These are phyloP conservation scores for Carposina sasakii DNA, from an alignment of 1,140 invertebrate species.

Conservation along the genomic window DNA sequence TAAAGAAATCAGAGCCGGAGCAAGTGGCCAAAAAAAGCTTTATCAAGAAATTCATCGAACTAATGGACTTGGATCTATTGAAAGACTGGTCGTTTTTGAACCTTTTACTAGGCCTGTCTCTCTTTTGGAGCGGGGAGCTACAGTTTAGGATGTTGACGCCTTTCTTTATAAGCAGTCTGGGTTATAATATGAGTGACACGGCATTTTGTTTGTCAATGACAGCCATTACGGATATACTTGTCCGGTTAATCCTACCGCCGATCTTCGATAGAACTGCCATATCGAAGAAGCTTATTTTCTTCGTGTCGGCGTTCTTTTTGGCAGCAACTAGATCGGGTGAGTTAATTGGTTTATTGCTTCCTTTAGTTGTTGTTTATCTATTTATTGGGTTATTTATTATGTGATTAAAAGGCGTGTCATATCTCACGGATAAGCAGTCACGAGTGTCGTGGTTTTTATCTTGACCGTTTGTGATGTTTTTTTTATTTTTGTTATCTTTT, in stretches of 20 bases:
- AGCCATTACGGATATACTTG: conserved; percentile 81
- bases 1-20: conserved; percentile 54
- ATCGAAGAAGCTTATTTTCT: conserved; percentile 80
- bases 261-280: conserved; percentile 79
- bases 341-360: no score
- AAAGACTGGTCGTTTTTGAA: conserved; percentile 80
- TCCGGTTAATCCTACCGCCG: conserved; percentile 79
- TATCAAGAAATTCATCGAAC: conserved; percentile 68
- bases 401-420: no score
- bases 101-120: conserved; percentile 78
- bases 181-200: conserved; percentile 77
- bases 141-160: conserved; percentile 85
- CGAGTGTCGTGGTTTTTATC: no score
- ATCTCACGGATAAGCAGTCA: no score
- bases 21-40: conserved; percentile 62
- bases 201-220: conserved; percentile 82
- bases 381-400: no score
- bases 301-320: conserved; percentile 78
- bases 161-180: conserved; percentile 79
- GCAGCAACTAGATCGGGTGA: conserved; percentile 81
- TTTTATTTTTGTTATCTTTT: no score
- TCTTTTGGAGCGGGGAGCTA: conserved; percentile 82
- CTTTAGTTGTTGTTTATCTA: no score
- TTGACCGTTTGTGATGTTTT: no score
- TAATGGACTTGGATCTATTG: conserved; percentile 78